Conservation (phyloP, 2,113 vertebrate genomes). For the Ageneiosus marmoratus region DNA sequence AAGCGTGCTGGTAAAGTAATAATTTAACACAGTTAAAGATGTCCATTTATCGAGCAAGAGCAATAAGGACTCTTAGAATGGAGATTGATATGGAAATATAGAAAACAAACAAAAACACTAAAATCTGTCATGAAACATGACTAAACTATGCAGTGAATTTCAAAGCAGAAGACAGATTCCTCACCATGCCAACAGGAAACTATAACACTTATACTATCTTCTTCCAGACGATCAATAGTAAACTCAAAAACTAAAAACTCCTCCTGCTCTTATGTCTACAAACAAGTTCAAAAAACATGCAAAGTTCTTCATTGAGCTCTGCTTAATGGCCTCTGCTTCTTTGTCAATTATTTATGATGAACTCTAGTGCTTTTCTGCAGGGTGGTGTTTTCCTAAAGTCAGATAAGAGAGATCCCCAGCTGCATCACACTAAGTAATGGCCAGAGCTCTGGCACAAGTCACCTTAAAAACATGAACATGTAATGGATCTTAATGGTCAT, state of each 20-base stretch:
- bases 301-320: conserved; percentile 59
- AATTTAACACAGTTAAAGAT: conserved; percentile 27
- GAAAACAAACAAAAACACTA: background rate
- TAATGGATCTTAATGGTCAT: conserved; percentile 69
- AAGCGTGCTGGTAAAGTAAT: conserved; percentile 16
- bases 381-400: conserved; percentile 55
- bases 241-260: background rate
- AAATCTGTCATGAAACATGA: background rate
- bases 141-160: background rate
- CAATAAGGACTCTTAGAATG: conserved; percentile 10
- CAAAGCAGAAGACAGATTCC: background rate
- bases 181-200: background rate
- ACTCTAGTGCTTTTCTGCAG: conserved; percentile 52
- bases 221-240: background rate
- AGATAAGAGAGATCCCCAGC: conserved; percentile 55
- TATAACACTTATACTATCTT: background rate
- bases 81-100: background rate
- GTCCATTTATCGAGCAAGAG: conserved; percentile 8
- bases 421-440: conserved; percentile 62
- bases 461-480: conserved; percentile 62
- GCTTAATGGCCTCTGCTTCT: conserved; percentile 66
- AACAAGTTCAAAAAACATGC: conserved; percentile 35
- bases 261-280: background rate
- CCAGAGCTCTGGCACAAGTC: conserved; percentile 41
- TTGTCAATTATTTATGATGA: conserved; percentile 73